Evolutionary conservation across 1,140 invertebrate species (phyloP).

Genomic region (Rhynchophorus ferrugineus): DNA sequence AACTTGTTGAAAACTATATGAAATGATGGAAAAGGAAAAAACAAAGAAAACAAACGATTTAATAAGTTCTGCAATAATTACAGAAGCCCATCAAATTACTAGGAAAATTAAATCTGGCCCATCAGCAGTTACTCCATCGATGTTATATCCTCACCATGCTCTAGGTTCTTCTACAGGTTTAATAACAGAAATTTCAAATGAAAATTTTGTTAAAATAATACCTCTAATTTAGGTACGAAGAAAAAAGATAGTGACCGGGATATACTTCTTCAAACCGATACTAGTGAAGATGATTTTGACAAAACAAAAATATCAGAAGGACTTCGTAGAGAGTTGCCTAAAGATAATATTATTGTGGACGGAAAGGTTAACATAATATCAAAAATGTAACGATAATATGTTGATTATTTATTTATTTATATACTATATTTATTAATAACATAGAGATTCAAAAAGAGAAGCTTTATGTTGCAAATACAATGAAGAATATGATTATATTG

Average conservation of each 20-base stretch:
- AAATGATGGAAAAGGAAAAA: too few species aligned
- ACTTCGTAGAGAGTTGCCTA: not conserved
- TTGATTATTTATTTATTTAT: not conserved
- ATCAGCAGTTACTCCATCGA: constrained; percentile 3
- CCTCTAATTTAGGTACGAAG: not conserved
- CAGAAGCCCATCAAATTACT: not conserved
- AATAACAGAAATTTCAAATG: not conserved
- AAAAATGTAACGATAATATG: constrained; percentile 10
- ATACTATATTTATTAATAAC: too few species aligned
- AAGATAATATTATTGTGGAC: constrained; percentile 14
- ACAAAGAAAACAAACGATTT: not conserved
- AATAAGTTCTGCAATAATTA: not conserved
- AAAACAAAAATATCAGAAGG: not conserved
- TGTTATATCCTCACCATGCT: constrained; percentile 7
- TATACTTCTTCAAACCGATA: not conserved
- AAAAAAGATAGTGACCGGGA: not conserved
- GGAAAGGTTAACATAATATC: constrained; percentile 15
- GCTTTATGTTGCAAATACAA: constrained; percentile 53
- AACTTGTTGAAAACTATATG: too few species aligned
- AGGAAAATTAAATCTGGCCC: constrained; percentile 6
- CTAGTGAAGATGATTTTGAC: constrained; percentile 1
- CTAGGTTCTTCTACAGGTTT: not conserved
- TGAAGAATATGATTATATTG: constrained; percentile 48
- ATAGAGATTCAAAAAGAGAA: constrained; percentile 38
- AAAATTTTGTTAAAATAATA: too few species aligned